Conservation (phyloP, 2,113 vertebrate genomes). For the Oncorhynchus kisutch region DNA sequence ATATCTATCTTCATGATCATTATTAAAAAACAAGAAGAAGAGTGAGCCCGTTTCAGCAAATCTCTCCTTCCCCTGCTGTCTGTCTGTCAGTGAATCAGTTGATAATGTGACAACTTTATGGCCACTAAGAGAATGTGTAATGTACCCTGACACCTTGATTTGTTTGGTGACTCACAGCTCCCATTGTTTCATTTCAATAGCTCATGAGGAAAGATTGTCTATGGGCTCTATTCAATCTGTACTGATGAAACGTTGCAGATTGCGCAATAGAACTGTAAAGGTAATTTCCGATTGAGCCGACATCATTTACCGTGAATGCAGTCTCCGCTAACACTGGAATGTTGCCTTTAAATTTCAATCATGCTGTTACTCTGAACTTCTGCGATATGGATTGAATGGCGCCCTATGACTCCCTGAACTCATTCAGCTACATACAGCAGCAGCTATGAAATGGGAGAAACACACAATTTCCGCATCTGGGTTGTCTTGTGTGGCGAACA, state of each 20-base stretch:
- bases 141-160: background rate
- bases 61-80: background rate
- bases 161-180: background rate
- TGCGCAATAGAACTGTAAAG: too few species aligned
- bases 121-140: background rate
- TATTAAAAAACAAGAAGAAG: background rate
- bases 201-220: background rate
- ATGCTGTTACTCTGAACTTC: too few species aligned
- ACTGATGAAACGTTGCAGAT: too few species aligned
- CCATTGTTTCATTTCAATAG: conserved; percentile 11
- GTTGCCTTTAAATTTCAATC: too few species aligned
- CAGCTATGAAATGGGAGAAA: background rate
- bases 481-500: background rate
- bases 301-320: too few species aligned
- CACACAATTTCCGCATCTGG: conserved; percentile 5
- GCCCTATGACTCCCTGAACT: background rate
- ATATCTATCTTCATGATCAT: background rate
- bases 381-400: too few species aligned
- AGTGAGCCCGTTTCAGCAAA: background rate
- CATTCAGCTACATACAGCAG: background rate
- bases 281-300: too few species aligned
- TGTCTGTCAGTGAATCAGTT: background rate
- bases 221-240: too few species aligned
- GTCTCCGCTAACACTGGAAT: too few species aligned
- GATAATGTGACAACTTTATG: background rate